Evolutionary conservation across 2,113 vertebrate species (phyloP).

Genomic region (Cairina moschata): DNA sequence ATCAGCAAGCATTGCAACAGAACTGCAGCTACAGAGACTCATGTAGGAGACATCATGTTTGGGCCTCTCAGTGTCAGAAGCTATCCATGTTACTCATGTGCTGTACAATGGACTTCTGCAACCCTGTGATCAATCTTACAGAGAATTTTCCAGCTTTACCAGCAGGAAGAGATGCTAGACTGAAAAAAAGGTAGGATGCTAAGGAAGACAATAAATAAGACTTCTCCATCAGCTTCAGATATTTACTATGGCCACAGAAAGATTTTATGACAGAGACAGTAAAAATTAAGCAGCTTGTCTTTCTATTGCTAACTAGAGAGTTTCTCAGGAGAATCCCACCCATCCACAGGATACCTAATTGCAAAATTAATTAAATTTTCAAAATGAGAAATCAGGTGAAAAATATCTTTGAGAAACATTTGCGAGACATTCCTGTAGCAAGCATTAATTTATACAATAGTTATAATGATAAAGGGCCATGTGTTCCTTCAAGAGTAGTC

Average conservation of each 20-base stretch:
- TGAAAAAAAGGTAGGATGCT: background rate
- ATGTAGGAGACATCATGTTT: rapidly evolving
- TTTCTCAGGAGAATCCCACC: background rate
- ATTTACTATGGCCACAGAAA: background rate
- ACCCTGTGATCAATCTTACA: background rate
- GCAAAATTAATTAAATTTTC: background rate
- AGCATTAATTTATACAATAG: background rate
- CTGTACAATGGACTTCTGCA: background rate
- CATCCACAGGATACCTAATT: background rate
- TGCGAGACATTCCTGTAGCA: background rate
- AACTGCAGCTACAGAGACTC: background rate
- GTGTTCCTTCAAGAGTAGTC: background rate
- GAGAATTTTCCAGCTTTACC: background rate
- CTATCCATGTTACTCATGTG: background rate
- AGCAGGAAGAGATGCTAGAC: background rate
- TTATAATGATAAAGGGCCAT: background rate
- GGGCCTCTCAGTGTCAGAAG: background rate
- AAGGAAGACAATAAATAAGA: background rate
- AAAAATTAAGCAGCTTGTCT: background rate
- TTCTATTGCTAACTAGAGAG: background rate
- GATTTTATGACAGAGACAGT: background rate
- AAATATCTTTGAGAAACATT: background rate
- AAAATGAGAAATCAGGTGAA: background rate
- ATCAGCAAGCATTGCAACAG: background rate
- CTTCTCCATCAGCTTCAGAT: background rate